Conservation (phyloP, 2,113 vertebrate species). For the Plecturocebus donacophilus region DNA sequence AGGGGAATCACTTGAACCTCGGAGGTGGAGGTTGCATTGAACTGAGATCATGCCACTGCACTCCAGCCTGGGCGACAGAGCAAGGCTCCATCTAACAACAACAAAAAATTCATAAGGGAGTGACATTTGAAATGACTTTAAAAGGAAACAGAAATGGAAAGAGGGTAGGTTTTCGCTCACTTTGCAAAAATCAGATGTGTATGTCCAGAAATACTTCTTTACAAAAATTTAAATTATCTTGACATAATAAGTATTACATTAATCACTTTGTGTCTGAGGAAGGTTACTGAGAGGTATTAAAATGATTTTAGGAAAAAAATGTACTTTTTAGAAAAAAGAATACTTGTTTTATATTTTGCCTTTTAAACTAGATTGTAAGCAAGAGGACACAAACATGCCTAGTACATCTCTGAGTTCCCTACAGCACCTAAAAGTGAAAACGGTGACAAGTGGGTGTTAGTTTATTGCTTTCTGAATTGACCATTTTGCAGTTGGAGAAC, state of each 20-base stretch:
- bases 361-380: not conserved
- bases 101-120: not conserved
- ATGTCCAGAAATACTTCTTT: not conserved
- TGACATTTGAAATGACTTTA: not conserved
- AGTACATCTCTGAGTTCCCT: not conserved
- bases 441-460: not conserved
- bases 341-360: not conserved
- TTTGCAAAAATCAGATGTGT: not conserved
- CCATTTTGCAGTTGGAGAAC: not conserved
- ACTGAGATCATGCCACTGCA: too few species aligned
- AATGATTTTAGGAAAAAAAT: not conserved
- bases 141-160: conserved; percentile 9
- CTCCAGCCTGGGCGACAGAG: too few species aligned
- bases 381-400: not conserved
- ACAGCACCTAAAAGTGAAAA: not conserved
- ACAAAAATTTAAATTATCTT: conserved; percentile 23
- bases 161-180: not conserved
- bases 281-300: not conserved
- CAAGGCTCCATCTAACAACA: too few species aligned
- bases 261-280: not conserved
- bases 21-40: too few species aligned
- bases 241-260: not conserved
- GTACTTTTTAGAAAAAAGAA: not conserved
- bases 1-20: too few species aligned
- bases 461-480: not conserved